These are phyloP conservation scores for Trissolcus basalis DNA, from an alignment of 1,140 invertebrate species.

Conservation along the genomic window DNA sequence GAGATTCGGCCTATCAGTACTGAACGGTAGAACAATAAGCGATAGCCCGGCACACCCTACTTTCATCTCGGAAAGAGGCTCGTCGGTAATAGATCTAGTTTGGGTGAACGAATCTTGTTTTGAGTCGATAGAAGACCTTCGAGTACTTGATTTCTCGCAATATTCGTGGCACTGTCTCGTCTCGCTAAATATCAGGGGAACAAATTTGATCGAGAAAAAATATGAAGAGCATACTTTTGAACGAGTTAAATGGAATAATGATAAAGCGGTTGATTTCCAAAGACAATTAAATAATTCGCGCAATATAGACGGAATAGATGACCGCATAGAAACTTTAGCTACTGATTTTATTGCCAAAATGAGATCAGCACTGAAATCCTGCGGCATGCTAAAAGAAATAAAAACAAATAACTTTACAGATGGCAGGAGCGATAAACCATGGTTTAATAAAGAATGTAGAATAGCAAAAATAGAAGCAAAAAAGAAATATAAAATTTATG, in stretches of 20 bases:
- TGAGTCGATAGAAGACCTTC: neutral
- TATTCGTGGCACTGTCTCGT: neutral
- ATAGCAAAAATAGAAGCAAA: neutral
- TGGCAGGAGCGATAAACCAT: neutral
- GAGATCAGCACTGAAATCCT: neutral
- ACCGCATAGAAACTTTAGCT: neutral
- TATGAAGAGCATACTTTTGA: neutral
- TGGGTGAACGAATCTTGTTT: neutral
- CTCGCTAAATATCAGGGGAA: neutral
- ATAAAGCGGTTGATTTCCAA: neutral
- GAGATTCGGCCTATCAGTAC: neutral
- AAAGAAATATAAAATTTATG: neutral
- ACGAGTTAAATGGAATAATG: neutral
- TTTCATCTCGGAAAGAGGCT: neutral
- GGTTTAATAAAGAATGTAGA: constrained; percentile 1
- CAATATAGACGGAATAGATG: neutral
- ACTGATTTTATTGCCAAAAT: neutral
- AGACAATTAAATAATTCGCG: neutral
- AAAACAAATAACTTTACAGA: neutral
- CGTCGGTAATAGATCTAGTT: neutral
- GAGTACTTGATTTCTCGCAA: neutral
- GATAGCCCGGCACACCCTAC: neutral
- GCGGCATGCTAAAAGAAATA: neutral
- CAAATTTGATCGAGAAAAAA: neutral
- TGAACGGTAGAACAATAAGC: neutral